A percentile compares a stretch with the other conserved stretches of the same genome.
These are phyloP conservation scores for Drosophila eohydei DNA, from an alignment of 2,888 invertebrate species.

Conservation along the genomic window DNA sequence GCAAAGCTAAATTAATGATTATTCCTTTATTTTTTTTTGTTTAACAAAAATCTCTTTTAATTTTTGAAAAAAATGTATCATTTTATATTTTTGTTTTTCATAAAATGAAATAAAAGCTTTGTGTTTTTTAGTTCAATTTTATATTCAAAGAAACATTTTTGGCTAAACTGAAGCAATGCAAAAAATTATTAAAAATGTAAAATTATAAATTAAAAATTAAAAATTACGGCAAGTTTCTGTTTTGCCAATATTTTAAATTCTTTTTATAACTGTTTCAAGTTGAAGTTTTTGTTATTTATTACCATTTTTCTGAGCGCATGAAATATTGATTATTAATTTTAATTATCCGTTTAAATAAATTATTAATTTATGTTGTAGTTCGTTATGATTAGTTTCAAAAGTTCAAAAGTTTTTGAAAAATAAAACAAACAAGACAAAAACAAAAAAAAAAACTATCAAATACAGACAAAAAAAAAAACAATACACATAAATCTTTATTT, in stretches of 20 bases:
- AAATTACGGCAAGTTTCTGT: conserved; percentile 53
- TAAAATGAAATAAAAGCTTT: conserved; percentile 77
- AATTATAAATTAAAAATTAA: background rate
- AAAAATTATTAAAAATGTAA: conserved; percentile 15
- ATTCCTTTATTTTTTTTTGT: conserved; percentile 63
- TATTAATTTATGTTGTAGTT: conserved; percentile 83
- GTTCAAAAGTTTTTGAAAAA: conserved; percentile 72
- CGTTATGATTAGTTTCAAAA: conserved; percentile 83
- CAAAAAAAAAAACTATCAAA: conserved; percentile 54
- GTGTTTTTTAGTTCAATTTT: conserved; percentile 62
- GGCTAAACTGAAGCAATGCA: conserved; percentile 41
- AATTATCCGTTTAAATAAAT: conserved; percentile 78
- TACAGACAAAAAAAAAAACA: conserved; percentile 61
- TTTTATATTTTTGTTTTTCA: conserved; percentile 63
- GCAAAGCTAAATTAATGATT: conserved; percentile 35
- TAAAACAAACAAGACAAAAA: conserved; percentile 63
- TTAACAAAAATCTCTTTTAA: conserved; percentile 65
- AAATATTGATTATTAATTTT: conserved; percentile 76
- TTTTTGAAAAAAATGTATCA: conserved; percentile 30
- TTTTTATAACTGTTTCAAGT: conserved; percentile 73
- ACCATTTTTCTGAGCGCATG: conserved; percentile 52
- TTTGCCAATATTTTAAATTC: conserved; percentile 47
- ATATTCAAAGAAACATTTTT: conserved; percentile 38
- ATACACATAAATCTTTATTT: conserved; percentile 63
- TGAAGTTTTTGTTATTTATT: conserved; percentile 80